Evolutionary conservation across 2,888 invertebrate genomes (phyloP).

Genomic region (Melitaea athalia): DNA sequence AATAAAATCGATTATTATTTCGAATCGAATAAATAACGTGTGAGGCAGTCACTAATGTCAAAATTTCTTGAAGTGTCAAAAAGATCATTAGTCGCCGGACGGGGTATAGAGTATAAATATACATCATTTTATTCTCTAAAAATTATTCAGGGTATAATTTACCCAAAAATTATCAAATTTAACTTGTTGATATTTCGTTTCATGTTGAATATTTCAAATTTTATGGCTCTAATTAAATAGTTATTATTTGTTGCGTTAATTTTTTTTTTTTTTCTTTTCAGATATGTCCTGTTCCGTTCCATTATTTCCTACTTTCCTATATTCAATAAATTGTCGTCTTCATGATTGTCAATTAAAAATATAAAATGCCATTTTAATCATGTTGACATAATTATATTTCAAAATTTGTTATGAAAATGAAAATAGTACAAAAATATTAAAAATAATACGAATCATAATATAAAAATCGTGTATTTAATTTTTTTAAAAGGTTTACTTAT

Average conservation of each 20-base stretch:
- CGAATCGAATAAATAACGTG: too few species aligned
- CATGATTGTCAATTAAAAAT: neutral
- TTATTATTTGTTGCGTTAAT: conserved; percentile 25
- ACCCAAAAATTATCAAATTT: neutral
- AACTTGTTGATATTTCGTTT: conserved; percentile 14
- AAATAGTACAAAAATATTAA: conserved; percentile 8
- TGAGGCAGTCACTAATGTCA: too few species aligned
- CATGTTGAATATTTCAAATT: conserved; percentile 62
- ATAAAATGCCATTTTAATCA: neutral
- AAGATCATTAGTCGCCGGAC: too few species aligned
- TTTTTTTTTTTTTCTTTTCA: conserved; percentile 22
- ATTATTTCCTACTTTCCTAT: conserved; percentile 1
- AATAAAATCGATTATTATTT: too few species aligned
- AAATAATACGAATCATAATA: neutral
- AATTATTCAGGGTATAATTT: neutral
- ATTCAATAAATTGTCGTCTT: neutral
- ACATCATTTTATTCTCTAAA: conserved; percentile 8
- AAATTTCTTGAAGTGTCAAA: too few species aligned
- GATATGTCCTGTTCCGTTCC: conserved; percentile 10
- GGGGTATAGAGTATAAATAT: conserved; percentile 24
- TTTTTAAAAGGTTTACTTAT: neutral
- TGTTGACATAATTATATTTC: conserved; percentile 26
- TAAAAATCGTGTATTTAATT: neutral
- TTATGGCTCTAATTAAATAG: conserved; percentile 47
- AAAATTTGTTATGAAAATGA: conserved; percentile 18